Percentiles rank a stretch among this genome's conserved stretches.
Evolutionary conservation across 2,113 vertebrate species (phyloP).

Genomic region (Oceanites oceanicus): DNA sequence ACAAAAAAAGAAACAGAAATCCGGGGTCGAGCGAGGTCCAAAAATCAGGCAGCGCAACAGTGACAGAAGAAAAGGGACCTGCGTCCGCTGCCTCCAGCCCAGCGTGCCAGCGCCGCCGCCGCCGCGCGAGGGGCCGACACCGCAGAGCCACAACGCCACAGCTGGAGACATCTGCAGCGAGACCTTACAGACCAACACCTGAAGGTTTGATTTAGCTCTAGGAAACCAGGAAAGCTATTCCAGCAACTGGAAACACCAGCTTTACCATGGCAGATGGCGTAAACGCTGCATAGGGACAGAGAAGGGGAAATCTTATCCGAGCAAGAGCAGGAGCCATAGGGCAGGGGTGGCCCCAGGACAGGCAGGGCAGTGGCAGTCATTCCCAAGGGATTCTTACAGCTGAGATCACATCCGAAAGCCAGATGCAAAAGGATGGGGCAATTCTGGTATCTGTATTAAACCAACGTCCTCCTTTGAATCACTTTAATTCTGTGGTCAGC

Average conservation of each 20-base stretch:
- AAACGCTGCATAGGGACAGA: fast-evolving
- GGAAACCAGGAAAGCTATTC: background rate
- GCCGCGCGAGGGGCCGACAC: fast-evolving
- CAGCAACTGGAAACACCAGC: background rate
- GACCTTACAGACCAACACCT: background rate
- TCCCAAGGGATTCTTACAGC: background rate
- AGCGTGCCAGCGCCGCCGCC: fast-evolving
- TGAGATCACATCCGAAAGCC: background rate
- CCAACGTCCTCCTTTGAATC: background rate
- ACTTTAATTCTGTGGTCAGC: background rate
- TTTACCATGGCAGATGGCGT: background rate
- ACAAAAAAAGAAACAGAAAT: background rate
- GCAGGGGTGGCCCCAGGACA: background rate
- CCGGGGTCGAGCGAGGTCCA: background rate
- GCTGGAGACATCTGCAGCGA: background rate
- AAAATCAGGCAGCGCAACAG: background rate
- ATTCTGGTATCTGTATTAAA: background rate
- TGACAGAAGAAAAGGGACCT: background rate
- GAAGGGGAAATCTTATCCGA: background rate
- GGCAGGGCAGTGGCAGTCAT: background rate
- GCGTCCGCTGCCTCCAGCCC: background rate
- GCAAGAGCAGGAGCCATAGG: background rate
- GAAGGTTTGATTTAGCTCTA: background rate
- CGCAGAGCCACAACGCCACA: background rate
- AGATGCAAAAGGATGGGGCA: background rate